phyloP scores from a whole-genome alignment of 1,140 invertebrate genomes.

The Papilio polyxenes region DNA sequence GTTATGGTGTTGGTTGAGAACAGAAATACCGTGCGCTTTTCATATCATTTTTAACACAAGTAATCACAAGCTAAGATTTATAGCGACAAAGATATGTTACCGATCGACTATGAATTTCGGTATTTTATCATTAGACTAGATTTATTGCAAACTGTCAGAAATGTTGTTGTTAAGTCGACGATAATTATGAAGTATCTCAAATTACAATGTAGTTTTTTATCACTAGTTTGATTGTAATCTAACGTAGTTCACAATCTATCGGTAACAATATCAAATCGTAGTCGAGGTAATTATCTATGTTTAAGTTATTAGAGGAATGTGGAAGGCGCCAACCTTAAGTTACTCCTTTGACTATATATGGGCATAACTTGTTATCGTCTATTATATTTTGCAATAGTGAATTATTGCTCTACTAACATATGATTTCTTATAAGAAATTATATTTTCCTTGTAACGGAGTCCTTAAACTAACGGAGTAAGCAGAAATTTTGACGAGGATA shows the following conservation, averaged over 20 bases:
- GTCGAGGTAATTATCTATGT: slow-evolving; percentile 22
- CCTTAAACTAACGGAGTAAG: too few species aligned
- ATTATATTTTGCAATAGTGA: background rate
- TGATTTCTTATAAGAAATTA: slow-evolving; percentile 4
- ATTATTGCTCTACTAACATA: background rate
- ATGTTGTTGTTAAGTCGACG: too few species aligned
- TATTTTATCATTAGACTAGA: too few species aligned
- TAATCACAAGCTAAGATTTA: slow-evolving; percentile 2
- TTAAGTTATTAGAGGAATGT: slow-evolving; percentile 14
- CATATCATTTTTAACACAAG: slow-evolving; percentile 2
- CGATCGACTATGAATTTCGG: too few species aligned
- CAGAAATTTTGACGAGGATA: background rate
- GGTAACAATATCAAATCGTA: background rate
- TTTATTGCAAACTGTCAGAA: too few species aligned
- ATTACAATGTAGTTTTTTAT: background rate
- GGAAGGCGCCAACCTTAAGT: slow-evolving; percentile 25
- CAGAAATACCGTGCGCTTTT: background rate
- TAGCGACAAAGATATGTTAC: background rate
- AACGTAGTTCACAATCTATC: background rate
- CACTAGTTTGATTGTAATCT: background rate
- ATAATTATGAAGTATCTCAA: too few species aligned
- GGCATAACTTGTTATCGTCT: background rate
- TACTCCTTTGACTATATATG: slow-evolving; percentile 23
- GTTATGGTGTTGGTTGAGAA: background rate
- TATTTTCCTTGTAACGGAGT: too few species aligned